Percentiles rank a stretch among this genome's conserved stretches.
phyloP scores from a whole-genome alignment of 2,113 vertebrate species.

The Myiagra hebetior region DNA sequence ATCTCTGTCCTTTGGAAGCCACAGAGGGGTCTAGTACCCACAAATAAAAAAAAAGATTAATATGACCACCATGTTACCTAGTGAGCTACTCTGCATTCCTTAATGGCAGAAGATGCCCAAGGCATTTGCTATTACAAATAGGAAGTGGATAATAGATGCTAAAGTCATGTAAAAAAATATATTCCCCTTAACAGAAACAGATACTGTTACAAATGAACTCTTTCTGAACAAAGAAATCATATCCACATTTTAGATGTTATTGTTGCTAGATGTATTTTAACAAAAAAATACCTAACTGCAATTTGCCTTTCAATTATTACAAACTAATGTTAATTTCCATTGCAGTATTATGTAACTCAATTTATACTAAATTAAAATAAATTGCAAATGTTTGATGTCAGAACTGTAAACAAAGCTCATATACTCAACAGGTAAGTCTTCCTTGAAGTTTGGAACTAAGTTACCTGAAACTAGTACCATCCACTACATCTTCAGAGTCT shows the following conservation, averaged over 20 bases:
- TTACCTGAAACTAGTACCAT: neutral
- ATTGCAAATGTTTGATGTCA: neutral
- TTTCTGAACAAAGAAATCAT: neutral
- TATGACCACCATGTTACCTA: neutral
- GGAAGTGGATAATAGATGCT: neutral
- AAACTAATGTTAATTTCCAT: neutral
- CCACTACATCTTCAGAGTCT: neutral
- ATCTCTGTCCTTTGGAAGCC: neutral
- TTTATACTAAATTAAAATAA: neutral
- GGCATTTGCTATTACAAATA: neutral
- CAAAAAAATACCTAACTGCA: neutral
- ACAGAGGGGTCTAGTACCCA: neutral
- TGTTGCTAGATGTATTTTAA: neutral
- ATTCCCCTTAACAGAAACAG: neutral
- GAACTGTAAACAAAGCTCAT: neutral
- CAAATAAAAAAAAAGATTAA: neutral
- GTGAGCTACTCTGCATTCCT: neutral
- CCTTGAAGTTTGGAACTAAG: neutral
- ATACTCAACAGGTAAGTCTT: neutral
- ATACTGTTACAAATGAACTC: neutral
- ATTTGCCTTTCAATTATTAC: neutral
- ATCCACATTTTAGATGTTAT: neutral
- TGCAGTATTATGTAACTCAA: neutral
- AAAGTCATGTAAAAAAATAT: neutral
- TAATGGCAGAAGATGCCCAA: neutral